Evolutionary conservation across 1,140 invertebrate species (phyloP).

Genomic region (Dinoponera quadriceps): DNA sequence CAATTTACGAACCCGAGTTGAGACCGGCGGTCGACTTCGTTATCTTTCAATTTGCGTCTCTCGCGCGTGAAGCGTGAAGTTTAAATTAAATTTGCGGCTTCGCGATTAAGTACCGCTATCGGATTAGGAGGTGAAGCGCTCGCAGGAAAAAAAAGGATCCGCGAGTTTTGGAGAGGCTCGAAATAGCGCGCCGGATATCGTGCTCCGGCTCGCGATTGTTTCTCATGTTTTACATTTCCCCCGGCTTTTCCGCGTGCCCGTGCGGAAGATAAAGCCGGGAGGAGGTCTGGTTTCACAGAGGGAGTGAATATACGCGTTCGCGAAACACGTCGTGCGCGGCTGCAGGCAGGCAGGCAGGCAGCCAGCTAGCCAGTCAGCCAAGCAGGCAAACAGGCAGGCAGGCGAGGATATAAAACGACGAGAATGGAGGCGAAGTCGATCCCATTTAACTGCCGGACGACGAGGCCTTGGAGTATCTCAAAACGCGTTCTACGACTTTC

Average conservation of each 20-base stretch:
- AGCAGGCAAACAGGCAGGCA: constrained; percentile 4
- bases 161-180: not conserved
- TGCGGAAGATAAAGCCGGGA: not conserved
- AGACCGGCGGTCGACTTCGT: not conserved
- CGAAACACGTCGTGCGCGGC: constrained; percentile 13
- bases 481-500: constrained; percentile 60
- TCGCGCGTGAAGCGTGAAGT: not conserved
- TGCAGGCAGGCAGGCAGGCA: not conserved
- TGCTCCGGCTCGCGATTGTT: constrained; percentile 21
- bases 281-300: constrained; percentile 23
- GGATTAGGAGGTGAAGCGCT: not conserved
- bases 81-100: constrained; percentile 5
- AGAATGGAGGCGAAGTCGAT: constrained; percentile 53
- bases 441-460: constrained; percentile 58
- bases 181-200: constrained; percentile 33
- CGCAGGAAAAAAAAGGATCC: not conserved
- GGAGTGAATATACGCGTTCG: constrained; percentile 30
- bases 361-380: not conserved
- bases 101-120: not conserved
- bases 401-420: constrained; percentile 54
- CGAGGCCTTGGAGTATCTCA: constrained; percentile 56
- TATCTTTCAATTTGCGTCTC: constrained; percentile 7
- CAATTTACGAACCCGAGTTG: not conserved
- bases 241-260: constrained; percentile 28
- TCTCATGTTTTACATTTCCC: constrained; percentile 26